Base-by-base conservation (phyloP, 2,797 vertebrate species). In the Sparus aurata region DNA sequence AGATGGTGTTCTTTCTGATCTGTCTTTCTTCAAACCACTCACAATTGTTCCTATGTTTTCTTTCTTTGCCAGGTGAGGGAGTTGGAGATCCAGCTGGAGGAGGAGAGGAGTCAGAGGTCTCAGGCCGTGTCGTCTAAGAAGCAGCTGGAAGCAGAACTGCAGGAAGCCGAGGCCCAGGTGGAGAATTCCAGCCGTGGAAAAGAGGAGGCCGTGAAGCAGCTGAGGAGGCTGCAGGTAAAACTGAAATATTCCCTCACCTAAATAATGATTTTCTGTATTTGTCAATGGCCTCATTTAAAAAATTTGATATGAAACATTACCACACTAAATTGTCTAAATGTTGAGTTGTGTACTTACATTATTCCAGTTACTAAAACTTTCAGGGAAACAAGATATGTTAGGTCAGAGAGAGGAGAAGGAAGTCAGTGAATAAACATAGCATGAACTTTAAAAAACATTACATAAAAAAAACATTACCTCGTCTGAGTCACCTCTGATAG, bases 121-220 rank as follows among this genome's bases (percentile, higher is more conserved):
- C 94, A 96, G 92, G 94, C 96, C 0, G 67, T 95, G 69, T 91
- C 96, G 0, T 87, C 94, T 75, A 97, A 96, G 87, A 97, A 97
- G 90, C 97, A 97, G 87, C 89, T 97, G 82, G 97, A 98, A 79
- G 92, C 94, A 0, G 97, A 97, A 71, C 95, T 98, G 75, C 96
- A 97, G 90, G 97, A 97, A 41, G 84, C 96, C 0, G 95, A 96
- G 87, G 89, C 95, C 3, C 97, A 97, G 85, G 90, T 94, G 68
- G 95, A 95, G 22, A 71, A 94, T 0, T 87, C 95, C 1, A 95
- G 75, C 76, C 96, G 97, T 15, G 95, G 96, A 50, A 95, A 95
- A 79, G 97, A 98, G 49, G 97, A 98, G 77, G 95, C 96, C 0
- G 76, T 95, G 55, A 96, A 97, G 86, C 97, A 98, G 89, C 94